Evolutionary conservation across 2,888 invertebrate species (phyloP).

Genomic region (Crioceris asparagi): DNA sequence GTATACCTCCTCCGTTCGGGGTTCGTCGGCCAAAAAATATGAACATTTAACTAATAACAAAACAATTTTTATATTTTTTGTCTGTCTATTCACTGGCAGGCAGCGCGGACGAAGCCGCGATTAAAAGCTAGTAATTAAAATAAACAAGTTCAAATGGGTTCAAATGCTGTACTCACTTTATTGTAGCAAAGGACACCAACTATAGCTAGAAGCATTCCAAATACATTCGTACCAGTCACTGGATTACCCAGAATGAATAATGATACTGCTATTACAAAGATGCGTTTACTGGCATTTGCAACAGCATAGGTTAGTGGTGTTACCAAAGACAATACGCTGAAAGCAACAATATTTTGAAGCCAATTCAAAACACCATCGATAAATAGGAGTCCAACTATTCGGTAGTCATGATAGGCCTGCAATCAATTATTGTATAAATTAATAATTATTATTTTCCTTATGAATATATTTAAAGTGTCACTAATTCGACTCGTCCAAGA

Average conservation of each 20-base stretch:
- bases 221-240: constrained; percentile 73
- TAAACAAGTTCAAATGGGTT: too few species aligned
- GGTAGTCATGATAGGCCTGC: constrained; percentile 43
- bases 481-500: too few species aligned
- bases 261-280: constrained; percentile 82
- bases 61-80: too few species aligned
- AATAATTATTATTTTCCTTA: neutral
- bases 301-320: constrained; percentile 94
- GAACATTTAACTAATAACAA: too few species aligned
- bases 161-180: constrained; percentile 60
- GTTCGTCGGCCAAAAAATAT: too few species aligned
- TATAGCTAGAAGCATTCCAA: constrained; percentile 86
- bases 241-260: constrained; percentile 83
- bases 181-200: constrained; percentile 86
- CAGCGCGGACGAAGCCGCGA: too few species aligned
- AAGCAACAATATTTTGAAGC: constrained; percentile 91
- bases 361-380: constrained; percentile 83
- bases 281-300: constrained; percentile 88
- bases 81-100: too few species aligned
- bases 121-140: too few species aligned
- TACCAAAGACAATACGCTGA: constrained; percentile 82
- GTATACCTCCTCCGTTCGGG: too few species aligned
- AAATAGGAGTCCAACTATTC: constrained; percentile 51
- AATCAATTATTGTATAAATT: constrained; percentile 17
- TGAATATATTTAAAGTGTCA: neutral